Percentiles rank a stretch among this genome's conserved stretches.
phyloP scores from a whole-genome alignment of 2,888 invertebrate genomes.

The Campoplex nolae region DNA sequence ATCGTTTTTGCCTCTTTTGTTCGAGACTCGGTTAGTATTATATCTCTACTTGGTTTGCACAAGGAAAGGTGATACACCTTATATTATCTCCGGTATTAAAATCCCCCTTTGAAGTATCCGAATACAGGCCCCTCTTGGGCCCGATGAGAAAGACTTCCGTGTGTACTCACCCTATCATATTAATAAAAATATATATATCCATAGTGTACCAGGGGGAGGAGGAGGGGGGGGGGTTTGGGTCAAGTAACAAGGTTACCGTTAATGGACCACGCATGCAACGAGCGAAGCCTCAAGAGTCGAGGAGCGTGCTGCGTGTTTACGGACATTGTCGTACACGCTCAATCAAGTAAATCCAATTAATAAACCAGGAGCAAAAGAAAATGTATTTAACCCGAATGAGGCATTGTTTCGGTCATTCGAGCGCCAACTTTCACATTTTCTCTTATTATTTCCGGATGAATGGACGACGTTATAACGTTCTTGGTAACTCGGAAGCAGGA shows the following conservation, averaged over 20 bases:
- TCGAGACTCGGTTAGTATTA: constrained; percentile 11
- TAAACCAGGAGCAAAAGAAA: constrained; percentile 12
- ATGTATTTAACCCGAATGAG: not conserved
- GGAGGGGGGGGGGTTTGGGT: constrained; percentile 2
- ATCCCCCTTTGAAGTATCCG: constrained; percentile 46
- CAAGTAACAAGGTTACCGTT: constrained; percentile 60
- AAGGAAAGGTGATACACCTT: constrained; percentile 56
- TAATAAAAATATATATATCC: not conserved
- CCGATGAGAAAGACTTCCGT: constrained; percentile 36
- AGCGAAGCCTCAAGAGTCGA: constrained; percentile 17
- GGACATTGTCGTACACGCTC: constrained; percentile 9
- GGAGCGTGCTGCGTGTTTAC: constrained; percentile 42
- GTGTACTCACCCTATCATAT: constrained; percentile 30
- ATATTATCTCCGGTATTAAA: constrained; percentile 51
- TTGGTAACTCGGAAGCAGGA: not conserved
- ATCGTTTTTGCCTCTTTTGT: constrained; percentile 26
- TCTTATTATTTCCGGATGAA: not conserved
- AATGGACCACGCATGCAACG: constrained; percentile 55
- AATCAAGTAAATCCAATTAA: constrained; percentile 44
- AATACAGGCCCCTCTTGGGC: constrained; percentile 29
- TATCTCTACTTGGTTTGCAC: not conserved
- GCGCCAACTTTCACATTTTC: not conserved
- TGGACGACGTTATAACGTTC: no score
- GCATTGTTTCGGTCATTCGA: constrained; percentile 20
- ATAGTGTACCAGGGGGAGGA: not conserved